A percentile compares a stretch with the other conserved stretches of the same genome.
Conservation (phyloP, 2,888 invertebrate species). For the Volucella inanis region DNA sequence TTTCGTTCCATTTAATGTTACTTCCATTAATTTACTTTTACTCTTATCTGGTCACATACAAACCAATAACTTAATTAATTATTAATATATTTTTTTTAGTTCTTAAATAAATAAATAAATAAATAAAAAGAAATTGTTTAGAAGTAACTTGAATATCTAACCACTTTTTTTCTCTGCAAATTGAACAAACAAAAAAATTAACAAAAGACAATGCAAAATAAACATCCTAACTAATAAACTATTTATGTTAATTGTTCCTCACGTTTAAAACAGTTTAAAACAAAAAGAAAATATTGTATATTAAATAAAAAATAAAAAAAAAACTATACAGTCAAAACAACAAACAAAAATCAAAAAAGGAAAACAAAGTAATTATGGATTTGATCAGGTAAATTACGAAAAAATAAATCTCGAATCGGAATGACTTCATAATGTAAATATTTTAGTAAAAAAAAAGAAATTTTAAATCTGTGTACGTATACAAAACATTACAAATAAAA, state of each 20-base stretch:
- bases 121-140: slow-evolving; percentile 26
- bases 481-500: slow-evolving; percentile 26
- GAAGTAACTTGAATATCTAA: slow-evolving; percentile 19
- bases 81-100: slow-evolving; percentile 42
- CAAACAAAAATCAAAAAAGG: slow-evolving; percentile 1
- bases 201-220: slow-evolving; percentile 57
- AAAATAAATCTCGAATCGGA: slow-evolving; percentile 68
- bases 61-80: slow-evolving; percentile 78
- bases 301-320: slow-evolving; percentile 19
- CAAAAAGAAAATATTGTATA: not conserved
- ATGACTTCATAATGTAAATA: slow-evolving; percentile 67
- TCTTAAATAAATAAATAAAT: slow-evolving; percentile 32
- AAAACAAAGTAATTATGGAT: slow-evolving; percentile 40
- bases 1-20: slow-evolving; percentile 54
- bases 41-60: slow-evolving; percentile 80
- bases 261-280: slow-evolving; percentile 31
- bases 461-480: slow-evolving; percentile 37
- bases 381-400: slow-evolving; percentile 65
- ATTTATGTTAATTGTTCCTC: slow-evolving; percentile 72
- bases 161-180: slow-evolving; percentile 37
- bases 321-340: slow-evolving; percentile 34
- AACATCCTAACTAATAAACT: slow-evolving; percentile 59
- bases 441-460: slow-evolving; percentile 34
- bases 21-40: slow-evolving; percentile 67
- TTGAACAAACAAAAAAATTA: slow-evolving; percentile 39